Evolutionary conservation across 2,888 invertebrate genomes (phyloP).

Genomic region (Hipparchia sbordonii): DNA sequence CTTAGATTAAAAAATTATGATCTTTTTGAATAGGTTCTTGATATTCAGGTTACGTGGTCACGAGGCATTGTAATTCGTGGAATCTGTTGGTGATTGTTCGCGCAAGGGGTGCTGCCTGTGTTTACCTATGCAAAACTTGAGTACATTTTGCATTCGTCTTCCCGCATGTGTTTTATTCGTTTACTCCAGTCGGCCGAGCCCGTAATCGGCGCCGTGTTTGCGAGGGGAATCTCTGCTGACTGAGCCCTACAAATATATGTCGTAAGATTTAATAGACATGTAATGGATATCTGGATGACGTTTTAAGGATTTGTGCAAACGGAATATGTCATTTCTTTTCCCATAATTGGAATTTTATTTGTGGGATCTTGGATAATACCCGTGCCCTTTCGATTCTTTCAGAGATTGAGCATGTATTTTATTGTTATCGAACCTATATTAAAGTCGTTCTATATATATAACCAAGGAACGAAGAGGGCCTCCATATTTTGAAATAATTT

Average conservation of each 20-base stretch:
- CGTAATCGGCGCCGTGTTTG: slow-evolving; percentile 81
- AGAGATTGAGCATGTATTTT: slow-evolving; percentile 42
- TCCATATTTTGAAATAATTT: too few species aligned
- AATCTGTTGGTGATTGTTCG: slow-evolving; percentile 29
- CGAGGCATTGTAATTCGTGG: slow-evolving; percentile 6
- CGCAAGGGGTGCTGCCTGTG: slow-evolving; percentile 64
- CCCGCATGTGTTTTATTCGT: slow-evolving; percentile 82
- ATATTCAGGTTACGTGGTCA: slow-evolving; percentile 10
- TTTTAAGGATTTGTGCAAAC: slow-evolving; percentile 83
- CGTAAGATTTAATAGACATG: slow-evolving; percentile 84
- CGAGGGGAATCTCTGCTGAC: slow-evolving; percentile 79
- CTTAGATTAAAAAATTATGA: too few species aligned
- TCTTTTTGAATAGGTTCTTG: neutral
- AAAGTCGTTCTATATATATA: neutral
- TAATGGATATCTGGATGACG: slow-evolving; percentile 84
- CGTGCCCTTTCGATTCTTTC: slow-evolving; percentile 56
- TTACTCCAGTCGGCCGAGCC: slow-evolving; percentile 79
- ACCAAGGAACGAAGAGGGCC: too few species aligned
- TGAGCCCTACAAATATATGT: slow-evolving; percentile 81
- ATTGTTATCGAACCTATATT: slow-evolving; percentile 36
- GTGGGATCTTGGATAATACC: slow-evolving; percentile 75
- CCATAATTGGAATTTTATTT: slow-evolving; percentile 80
- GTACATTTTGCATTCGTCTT: slow-evolving; percentile 80
- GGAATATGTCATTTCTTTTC: slow-evolving; percentile 80
- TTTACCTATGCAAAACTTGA: slow-evolving; percentile 82